These are phyloP conservation scores for Hyles vespertilio DNA, from an alignment of 1,140 invertebrate species.

Conservation along the genomic window DNA sequence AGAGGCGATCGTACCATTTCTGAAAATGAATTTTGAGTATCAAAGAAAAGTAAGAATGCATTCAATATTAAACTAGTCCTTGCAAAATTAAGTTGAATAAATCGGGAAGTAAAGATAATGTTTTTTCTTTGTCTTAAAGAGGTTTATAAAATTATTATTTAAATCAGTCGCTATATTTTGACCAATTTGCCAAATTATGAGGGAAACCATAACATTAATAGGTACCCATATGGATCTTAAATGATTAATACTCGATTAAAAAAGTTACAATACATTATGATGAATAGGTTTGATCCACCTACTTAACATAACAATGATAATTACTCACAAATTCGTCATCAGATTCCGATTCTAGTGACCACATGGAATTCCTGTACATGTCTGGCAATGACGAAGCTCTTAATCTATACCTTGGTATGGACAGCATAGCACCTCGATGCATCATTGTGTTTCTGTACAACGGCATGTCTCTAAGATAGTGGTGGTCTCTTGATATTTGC, in stretches of 20 bases:
- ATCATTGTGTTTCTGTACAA: constrained; percentile 84
- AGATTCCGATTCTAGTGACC: constrained; percentile 83
- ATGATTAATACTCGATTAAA: too few species aligned
- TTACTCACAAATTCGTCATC: constrained; percentile 72
- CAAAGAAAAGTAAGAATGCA: too few species aligned
- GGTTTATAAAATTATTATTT: too few species aligned
- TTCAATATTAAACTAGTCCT: too few species aligned
- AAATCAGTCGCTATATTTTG: too few species aligned
- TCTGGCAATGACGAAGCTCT: constrained; percentile 91
- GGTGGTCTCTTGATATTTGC: constrained; percentile 64
- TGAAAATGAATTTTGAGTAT: constrained; percentile 40
- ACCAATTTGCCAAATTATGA: too few species aligned
- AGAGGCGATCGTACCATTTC: constrained; percentile 83
- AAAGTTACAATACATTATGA: too few species aligned
- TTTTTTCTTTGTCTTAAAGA: too few species aligned
- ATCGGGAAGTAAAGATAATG: too few species aligned
- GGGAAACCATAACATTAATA: too few species aligned
- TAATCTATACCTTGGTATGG: constrained; percentile 81
- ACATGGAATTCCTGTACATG: constrained; percentile 91
- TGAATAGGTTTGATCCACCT: neutral
- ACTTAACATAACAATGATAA: neutral
- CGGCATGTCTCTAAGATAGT: constrained; percentile 83
- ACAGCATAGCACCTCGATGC: constrained; percentile 62
- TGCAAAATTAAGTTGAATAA: too few species aligned
- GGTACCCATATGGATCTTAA: too few species aligned